phyloP scores from a whole-genome alignment of 2,113 vertebrate species.

The Thamnaconus septentrionalis region DNA sequence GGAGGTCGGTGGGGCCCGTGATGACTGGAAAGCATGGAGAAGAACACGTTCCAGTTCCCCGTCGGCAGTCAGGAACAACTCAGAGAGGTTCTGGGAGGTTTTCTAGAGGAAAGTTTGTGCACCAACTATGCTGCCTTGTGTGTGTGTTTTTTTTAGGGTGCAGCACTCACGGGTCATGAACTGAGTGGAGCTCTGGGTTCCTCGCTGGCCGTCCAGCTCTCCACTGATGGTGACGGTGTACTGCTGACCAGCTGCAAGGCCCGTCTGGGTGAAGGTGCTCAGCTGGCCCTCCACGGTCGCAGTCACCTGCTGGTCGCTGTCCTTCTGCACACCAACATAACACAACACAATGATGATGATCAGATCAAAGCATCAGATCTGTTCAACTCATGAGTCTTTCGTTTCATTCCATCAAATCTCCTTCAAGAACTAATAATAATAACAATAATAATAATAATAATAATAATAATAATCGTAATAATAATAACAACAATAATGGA shows the following conservation, averaged over 20 bases:
- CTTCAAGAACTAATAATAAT: too few species aligned
- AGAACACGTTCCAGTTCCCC: slow-evolving; percentile 17
- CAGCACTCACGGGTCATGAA: slow-evolving; percentile 73
- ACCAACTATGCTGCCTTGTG: too few species aligned
- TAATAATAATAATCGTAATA: too few species aligned
- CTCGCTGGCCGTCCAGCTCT: slow-evolving; percentile 55
- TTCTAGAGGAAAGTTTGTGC: too few species aligned
- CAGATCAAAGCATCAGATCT: too few species aligned
- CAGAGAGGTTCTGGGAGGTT: too few species aligned
- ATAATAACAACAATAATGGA: too few species aligned
- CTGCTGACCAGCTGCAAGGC: slow-evolving; percentile 75
- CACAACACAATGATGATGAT: neutral
- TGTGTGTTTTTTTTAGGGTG: too few species aligned
- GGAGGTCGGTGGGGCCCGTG: slow-evolving; percentile 71
- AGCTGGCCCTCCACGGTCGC: slow-evolving; percentile 55
- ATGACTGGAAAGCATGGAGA: slow-evolving; percentile 56
- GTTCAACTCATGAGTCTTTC: too few species aligned
- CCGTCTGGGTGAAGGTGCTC: slow-evolving; percentile 69
- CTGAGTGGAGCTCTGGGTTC: slow-evolving; percentile 47
- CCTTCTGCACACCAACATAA: slow-evolving; percentile 58
- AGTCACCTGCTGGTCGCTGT: slow-evolving; percentile 54
- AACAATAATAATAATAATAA: too few species aligned
- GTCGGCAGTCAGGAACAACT: too few species aligned
- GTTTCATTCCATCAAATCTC: too few species aligned
- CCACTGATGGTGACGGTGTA: slow-evolving; percentile 72